phyloP scores from a whole-genome alignment of 1,140 invertebrate genomes.

The Bombus superbus region DNA sequence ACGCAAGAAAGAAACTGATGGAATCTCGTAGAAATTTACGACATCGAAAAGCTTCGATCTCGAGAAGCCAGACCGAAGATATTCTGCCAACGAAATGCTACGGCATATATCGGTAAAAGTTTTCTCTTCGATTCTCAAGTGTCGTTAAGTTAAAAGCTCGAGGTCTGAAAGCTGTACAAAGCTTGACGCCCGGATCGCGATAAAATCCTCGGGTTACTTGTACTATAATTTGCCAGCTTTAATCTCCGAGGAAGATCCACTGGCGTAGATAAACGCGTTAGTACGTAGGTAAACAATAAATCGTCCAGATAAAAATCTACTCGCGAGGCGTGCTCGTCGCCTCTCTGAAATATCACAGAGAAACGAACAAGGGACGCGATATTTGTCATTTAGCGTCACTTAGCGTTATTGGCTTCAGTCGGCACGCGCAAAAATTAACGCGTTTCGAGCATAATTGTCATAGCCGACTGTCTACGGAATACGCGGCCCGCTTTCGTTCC shows the following conservation, averaged over 20 bases:
- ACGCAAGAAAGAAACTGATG: too few species aligned
- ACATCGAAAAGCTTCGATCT: background rate
- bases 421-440: constrained; percentile 6
- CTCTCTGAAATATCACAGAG: background rate
- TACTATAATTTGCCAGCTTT: background rate
- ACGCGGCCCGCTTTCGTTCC: background rate
- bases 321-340: background rate
- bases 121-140: background rate
- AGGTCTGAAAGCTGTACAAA: background rate
- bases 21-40: background rate
- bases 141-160: background rate
- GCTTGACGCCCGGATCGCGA: background rate
- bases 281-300: background rate
- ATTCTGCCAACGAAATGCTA: background rate
- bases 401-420: constrained; percentile 20
- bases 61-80: background rate
- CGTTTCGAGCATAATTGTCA: constrained; percentile 12
- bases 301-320: background rate
- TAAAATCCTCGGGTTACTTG: background rate
- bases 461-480: too few species aligned
- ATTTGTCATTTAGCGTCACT: constrained; percentile 10
- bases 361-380: background rate
- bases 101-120: background rate
- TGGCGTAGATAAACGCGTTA: background rate
- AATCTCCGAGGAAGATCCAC: background rate